Percentiles rank a stretch among this genome's conserved stretches.
phyloP scores from a whole-genome alignment of 2,888 invertebrate genomes.

The Parnassius mnemosyne region DNA sequence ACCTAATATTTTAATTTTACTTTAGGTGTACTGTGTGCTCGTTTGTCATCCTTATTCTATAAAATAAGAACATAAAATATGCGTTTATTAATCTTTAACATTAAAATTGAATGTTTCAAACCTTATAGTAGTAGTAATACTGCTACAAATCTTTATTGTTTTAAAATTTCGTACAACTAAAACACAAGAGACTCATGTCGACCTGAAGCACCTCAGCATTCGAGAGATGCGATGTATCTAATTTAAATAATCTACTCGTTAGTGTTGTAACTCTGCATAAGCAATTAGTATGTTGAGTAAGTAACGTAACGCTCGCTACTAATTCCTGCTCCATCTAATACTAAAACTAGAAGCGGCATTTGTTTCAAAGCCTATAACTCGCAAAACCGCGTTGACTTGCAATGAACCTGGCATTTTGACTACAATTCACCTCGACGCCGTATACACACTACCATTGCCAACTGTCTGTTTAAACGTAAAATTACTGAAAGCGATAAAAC shows the following conservation, averaged over 20 bases:
- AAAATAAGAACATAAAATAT: too few species aligned
- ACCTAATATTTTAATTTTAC: too few species aligned
- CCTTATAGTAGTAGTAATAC: too few species aligned
- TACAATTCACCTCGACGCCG: slow-evolving; percentile 1
- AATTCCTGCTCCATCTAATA: slow-evolving; percentile 2
- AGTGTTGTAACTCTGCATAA: slow-evolving; percentile 1
- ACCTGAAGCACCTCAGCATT: slow-evolving; percentile 27
- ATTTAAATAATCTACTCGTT: slow-evolving; percentile 14
- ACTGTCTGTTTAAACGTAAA: not conserved
- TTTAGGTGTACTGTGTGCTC: too few species aligned
- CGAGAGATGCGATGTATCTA: slow-evolving; percentile 30
- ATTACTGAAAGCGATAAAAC: not conserved
- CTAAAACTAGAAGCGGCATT: slow-evolving; percentile 7
- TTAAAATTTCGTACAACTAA: too few species aligned
- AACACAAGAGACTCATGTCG: not conserved
- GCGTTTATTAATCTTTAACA: too few species aligned
- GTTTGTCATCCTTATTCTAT: too few species aligned
- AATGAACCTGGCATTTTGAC: slow-evolving; percentile 6
- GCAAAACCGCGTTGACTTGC: slow-evolving; percentile 14
- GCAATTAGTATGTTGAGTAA: slow-evolving; percentile 12
- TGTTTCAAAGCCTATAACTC: slow-evolving; percentile 10
- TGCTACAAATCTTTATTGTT: too few species aligned
- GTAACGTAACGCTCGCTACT: not conserved
- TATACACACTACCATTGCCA: slow-evolving; percentile 1
- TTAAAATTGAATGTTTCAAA: too few species aligned